Percentiles rank a stretch among this genome's conserved stretches.
phyloP scores from a whole-genome alignment of 2,113 vertebrate species.

The Sceloporus tristichus region DNA sequence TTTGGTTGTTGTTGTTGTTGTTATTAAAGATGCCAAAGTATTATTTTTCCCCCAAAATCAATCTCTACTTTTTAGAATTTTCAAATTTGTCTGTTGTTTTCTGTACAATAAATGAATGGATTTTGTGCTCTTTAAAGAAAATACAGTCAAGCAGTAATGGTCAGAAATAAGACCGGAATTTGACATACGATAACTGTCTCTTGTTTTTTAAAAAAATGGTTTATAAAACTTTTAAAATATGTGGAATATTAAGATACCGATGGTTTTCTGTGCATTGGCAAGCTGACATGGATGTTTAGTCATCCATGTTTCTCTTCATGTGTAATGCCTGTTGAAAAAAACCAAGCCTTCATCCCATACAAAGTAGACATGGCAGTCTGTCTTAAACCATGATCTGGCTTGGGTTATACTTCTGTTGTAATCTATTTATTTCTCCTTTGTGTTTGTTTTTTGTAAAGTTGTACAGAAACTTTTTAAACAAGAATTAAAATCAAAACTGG shows the following conservation, averaged over 20 bases:
- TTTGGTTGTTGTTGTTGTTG: conserved; percentile 74
- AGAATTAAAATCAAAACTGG: conserved; percentile 83
- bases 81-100: conserved; percentile 72
- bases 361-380: conserved; percentile 62
- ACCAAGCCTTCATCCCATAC: conserved; percentile 62
- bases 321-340: conserved; percentile 63
- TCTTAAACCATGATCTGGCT: conserved; percentile 76
- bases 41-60: conserved; percentile 72
- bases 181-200: conserved; percentile 52
- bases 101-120: conserved; percentile 76
- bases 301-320: conserved; percentile 66
- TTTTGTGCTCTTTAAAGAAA: conserved; percentile 77
- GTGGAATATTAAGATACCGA: conserved; percentile 59
- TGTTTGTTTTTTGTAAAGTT: conserved; percentile 88
- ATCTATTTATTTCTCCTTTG: conserved; percentile 82
- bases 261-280: conserved; percentile 65
- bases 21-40: conserved; percentile 85
- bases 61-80: conserved; percentile 78
- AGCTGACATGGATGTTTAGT: conserved; percentile 70
- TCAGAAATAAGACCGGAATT: conserved; percentile 37
- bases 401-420: conserved; percentile 72
- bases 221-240: conserved; percentile 51
- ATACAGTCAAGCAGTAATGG: conserved; percentile 50
- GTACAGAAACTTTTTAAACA: conserved; percentile 89
- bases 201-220: conserved; percentile 56